These are phyloP conservation scores for Crocidura indochinensis DNA, from an alignment of 2,797 vertebrate genomes.

Conservation along the genomic window DNA sequence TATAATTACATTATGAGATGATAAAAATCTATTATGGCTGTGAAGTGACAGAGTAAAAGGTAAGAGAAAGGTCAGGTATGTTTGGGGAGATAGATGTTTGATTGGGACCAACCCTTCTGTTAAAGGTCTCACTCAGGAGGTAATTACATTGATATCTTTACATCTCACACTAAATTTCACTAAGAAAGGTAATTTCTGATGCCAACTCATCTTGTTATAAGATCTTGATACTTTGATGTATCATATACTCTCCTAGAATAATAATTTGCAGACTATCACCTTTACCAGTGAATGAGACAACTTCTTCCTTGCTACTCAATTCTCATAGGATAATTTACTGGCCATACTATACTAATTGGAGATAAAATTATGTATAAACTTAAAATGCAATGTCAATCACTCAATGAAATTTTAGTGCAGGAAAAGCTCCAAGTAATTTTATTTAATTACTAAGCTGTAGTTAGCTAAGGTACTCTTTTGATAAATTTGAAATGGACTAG, in stretches of 20 bases:
- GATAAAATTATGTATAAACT: conserved; percentile 50
- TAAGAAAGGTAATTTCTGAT: conserved; percentile 40
- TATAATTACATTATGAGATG: background rate
- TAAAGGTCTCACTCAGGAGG: background rate
- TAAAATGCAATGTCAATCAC: background rate
- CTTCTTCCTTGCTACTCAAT: conserved; percentile 19
- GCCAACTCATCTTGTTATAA: background rate
- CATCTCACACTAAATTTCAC: background rate
- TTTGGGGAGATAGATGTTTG: background rate
- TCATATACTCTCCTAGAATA: background rate
- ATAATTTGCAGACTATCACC: background rate
- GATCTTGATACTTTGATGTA: background rate
- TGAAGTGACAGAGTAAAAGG: background rate
- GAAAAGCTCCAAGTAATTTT: conserved; percentile 20
- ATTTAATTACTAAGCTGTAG: background rate
- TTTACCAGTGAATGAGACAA: conserved; percentile 32
- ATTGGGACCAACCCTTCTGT: background rate
- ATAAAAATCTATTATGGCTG: background rate
- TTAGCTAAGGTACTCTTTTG: background rate
- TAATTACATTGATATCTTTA: background rate
- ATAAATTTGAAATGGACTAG: conserved; percentile 22
- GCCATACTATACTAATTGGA: background rate
- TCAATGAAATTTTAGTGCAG: background rate
- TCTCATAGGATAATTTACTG: conserved; percentile 25
- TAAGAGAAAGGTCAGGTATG: background rate